Evolutionary conservation across 2,113 vertebrate species (phyloP), one percentile per base, ranked within the genome.

Genomic region (Thinocorus orbignyianus): DNA sequence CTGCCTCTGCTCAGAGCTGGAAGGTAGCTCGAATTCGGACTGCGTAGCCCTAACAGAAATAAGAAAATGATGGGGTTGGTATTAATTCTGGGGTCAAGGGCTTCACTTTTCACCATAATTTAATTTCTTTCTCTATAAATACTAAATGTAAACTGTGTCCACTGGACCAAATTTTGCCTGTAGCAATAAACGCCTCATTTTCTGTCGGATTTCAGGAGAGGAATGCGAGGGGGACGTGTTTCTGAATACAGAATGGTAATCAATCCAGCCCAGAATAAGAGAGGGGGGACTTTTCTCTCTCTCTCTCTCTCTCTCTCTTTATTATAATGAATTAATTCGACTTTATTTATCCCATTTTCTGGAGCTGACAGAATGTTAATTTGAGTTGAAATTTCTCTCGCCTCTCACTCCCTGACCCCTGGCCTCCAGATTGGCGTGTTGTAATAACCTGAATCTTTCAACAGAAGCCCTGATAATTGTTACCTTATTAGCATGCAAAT

Each of bases 401-500:
- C 99, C 99, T 99, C 99, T 99, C 99, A 98, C 98, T 99, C 98
- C 97, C 98, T 99, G 99, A 99, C 99, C 99, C 98, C 98, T 99
- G 99, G 98, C 99, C 98, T 98, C 98, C 97, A 99, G 99, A 99
- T 99, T 99, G 99, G 99, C 99, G 99, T 99, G 99, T 99, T 99
- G 99, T 99, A 99, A 99, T 99, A 99, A 99, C 99, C 99, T 98
- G 99, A 99, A 99, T 99, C 99, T 99, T 99, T 99, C 99, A 99
- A 99, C 99, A 99, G 99, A 99, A 99, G 99, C 99, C 99, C 99
- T 98, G 99, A 99, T 99, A 99, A 99, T 99, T 99, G 99, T 99
- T 99, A 99, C 99, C 99, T 99, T 99, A 99, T 99, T 99, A 99
- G 99, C 99, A 99, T 99, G 99, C 99, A 99, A 99, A 99, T 99